Conservation (phyloP, 2,888 invertebrate species). For the Tuta absoluta region DNA sequence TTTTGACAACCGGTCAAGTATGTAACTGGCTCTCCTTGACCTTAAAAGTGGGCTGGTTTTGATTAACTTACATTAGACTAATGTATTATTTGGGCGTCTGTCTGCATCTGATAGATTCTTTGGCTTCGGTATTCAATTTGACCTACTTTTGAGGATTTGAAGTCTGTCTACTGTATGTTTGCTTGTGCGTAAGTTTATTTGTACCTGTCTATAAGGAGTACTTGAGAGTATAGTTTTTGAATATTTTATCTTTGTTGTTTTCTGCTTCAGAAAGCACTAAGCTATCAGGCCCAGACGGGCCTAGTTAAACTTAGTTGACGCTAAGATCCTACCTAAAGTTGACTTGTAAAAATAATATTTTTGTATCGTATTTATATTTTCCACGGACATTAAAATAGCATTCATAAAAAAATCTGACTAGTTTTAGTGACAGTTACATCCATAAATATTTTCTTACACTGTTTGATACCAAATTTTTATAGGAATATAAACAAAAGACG, state of each 20-base stretch:
- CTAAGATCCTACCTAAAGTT: background rate
- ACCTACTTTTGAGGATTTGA: constrained; percentile 7
- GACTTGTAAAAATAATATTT: background rate
- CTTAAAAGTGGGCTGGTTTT: constrained; percentile 58
- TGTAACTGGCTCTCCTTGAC: constrained; percentile 62
- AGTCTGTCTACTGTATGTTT: background rate
- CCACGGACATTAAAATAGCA: no score
- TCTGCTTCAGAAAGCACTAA: background rate
- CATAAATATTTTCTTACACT: no score
- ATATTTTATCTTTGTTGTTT: background rate
- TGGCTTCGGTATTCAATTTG: constrained; percentile 15
- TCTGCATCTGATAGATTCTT: constrained; percentile 14
- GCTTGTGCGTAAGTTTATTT: background rate
- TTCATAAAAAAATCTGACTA: no score
- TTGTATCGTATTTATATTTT: no score
- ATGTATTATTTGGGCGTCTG: constrained; percentile 23
- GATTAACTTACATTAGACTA: constrained; percentile 18
- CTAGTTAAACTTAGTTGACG: no score
- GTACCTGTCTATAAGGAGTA: background rate
- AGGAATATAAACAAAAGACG: no score
- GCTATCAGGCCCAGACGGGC: no score
- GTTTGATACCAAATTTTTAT: no score
- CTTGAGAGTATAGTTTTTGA: background rate
- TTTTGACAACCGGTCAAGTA: constrained; percentile 55
- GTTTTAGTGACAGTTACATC: no score